phyloP scores from a whole-genome alignment of 2,113 vertebrate species.

The Alligator mississippiensis region DNA sequence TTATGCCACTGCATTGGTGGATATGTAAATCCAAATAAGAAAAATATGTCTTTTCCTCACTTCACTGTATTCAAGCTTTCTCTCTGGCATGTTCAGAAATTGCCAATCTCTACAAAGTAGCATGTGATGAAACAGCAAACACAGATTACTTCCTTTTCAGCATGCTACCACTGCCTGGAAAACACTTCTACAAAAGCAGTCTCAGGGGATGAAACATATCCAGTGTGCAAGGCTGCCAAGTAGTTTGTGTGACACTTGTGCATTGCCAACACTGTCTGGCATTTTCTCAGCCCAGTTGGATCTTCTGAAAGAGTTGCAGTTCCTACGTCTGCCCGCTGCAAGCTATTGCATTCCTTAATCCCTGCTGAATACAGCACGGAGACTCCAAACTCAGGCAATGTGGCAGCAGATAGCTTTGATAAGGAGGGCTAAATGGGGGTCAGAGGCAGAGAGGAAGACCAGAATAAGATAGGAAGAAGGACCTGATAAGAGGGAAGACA shows the following conservation, averaged over 20 bases:
- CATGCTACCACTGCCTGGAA: not conserved
- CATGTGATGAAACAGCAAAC: not conserved
- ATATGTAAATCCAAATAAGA: not conserved
- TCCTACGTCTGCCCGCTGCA: not conserved
- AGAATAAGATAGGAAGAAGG: no score
- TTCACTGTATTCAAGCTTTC: not conserved
- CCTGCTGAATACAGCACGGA: not conserved
- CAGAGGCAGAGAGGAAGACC: no score
- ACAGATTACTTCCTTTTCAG: not conserved
- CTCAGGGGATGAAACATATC: not conserved
- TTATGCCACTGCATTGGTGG: no score
- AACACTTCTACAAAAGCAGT: fast-evolving
- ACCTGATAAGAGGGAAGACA: not conserved
- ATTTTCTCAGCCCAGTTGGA: not conserved
- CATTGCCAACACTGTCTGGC: not conserved
- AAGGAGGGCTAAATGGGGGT: not conserved
- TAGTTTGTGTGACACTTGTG: not conserved
- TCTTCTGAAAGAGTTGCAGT: not conserved
- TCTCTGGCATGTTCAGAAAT: not conserved
- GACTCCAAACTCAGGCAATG: not conserved
- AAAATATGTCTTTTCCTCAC: not conserved
- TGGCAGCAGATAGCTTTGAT: not conserved
- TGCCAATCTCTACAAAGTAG: fast-evolving
- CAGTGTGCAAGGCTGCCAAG: not conserved
- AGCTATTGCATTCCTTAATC: not conserved